Evolutionary conservation across 1,140 invertebrate species (phyloP), one percentile per base, ranked within the genome.

Genomic region (Philotrypesis tridentata): DNA sequence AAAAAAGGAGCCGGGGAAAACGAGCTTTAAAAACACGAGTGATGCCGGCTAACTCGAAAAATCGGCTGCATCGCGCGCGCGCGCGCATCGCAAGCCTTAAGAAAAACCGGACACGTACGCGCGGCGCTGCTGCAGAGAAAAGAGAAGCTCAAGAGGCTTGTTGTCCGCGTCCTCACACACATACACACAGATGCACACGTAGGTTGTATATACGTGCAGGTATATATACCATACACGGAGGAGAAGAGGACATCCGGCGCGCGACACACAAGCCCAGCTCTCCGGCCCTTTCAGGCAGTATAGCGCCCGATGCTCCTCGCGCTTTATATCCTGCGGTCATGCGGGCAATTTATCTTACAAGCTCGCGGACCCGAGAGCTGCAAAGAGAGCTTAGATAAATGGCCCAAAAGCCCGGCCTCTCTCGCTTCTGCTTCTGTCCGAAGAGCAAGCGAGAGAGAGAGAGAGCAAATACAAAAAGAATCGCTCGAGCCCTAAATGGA

Each of bases 341-440:
- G 70, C 27, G 70, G 70, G 70, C 70, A 72, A 72, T 72, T 72
- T 72, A 72, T 72, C 70, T 72, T 72, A 48, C 70, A 43, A 72
- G 67, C 70, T 43, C 70, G 33, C 70, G 31, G 29, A n/a, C 67
- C n/a, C 31, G 27, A 25, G 67, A 31, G 67, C 67, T 70, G 67
- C 25, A 23, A 37, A 23, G 37, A 72, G 70, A 72, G 70, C 37
- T 72, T 43, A 48, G 37, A 72, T 72, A 72, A 72, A 72, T 72
- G 70, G 70, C 12, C 37, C 48, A 17, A 55, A 55, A 55, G 48
- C 17, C 17, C 48, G 48, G 48, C 48, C 21, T 55, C 48, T 17
- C 17, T 55, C 48, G 21, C 48, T n/a, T n/a, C n/a, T n/a, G n/a
- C n/a, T n/a, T n/a, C 48, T 55, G 48, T 55, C 48, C 48, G 21